Conservation (phyloP, 2,113 vertebrate genomes). For the Panthera uncia region DNA sequence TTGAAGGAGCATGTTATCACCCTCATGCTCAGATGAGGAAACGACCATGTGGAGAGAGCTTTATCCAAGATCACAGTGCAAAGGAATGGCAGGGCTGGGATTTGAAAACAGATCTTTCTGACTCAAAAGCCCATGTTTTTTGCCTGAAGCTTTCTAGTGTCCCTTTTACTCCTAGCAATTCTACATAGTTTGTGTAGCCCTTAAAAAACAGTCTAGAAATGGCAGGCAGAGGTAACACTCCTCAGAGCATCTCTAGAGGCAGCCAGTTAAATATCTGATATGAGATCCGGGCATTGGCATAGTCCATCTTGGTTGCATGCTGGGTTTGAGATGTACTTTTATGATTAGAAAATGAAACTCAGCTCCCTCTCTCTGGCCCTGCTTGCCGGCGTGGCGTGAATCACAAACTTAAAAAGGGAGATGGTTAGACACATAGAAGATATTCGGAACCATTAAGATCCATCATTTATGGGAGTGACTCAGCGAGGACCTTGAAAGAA, state of each 20-base stretch:
- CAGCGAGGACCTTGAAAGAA: constrained; percentile 71
- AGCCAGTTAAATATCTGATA: background rate
- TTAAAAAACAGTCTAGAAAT: background rate
- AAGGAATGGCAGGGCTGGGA: background rate
- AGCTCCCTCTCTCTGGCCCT: background rate
- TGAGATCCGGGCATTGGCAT: background rate
- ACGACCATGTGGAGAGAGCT: background rate
- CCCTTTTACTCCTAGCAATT: background rate
- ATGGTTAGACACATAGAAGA: constrained; percentile 33
- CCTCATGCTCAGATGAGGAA: background rate
- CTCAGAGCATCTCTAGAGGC: background rate
- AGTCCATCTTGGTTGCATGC: background rate
- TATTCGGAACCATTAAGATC: constrained; percentile 60
- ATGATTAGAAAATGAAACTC: constrained; percentile 49
- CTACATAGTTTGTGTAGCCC: background rate
- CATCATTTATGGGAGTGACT: constrained; percentile 74
- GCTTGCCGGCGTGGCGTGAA: constrained; percentile 7
- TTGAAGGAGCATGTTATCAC: background rate
- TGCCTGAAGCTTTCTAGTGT: background rate
- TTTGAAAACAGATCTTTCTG: background rate
- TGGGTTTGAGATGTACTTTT: constrained; percentile 40
- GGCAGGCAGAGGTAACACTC: background rate
- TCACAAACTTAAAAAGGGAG: constrained; percentile 60
- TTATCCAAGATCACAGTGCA: background rate
- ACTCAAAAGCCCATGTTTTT: background rate